Evolutionary conservation across 2,113 vertebrate genomes (phyloP).

Genomic region (Mesitornis unicolor): DNA sequence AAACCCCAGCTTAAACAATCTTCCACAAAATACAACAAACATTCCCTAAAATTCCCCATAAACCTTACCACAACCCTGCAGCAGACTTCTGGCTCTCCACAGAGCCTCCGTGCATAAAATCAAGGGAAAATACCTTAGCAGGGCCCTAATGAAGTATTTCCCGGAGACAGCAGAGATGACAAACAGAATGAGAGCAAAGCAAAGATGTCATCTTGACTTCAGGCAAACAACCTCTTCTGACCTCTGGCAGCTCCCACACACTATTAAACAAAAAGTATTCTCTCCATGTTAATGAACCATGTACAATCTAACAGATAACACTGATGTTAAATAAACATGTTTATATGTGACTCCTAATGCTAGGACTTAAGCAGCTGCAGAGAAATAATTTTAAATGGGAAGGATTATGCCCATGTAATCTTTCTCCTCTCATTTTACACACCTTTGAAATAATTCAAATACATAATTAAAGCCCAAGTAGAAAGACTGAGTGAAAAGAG

Average conservation of each 20-base stretch:
- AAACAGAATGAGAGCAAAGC: conserved; percentile 34
- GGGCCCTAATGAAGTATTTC: not conserved
- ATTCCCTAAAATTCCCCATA: not conserved
- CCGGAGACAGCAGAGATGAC: not conserved
- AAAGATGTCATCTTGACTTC: conserved; percentile 49
- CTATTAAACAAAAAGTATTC: conserved; percentile 53
- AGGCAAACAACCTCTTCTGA: conserved; percentile 45
- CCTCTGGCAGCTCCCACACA: conserved; percentile 40
- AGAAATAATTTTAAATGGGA: conserved; percentile 29
- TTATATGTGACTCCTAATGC: not conserved
- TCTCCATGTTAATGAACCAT: conserved; percentile 57
- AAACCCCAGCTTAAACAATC: not conserved
- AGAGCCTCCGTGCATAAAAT: not conserved
- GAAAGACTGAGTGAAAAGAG: not conserved
- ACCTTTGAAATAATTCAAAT: not conserved
- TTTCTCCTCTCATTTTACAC: not conserved
- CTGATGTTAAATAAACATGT: conserved; percentile 51
- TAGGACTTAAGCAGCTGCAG: not conserved
- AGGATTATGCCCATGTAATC: not conserved
- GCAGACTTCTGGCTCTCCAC: not conserved
- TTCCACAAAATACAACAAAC: not conserved
- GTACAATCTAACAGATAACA: conserved; percentile 36
- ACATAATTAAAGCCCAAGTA: not conserved
- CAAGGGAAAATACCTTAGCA: not conserved
- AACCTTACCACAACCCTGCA: not conserved